These are phyloP conservation scores for Drosophila miranda DNA, from an alignment of 1,140 invertebrate genomes.

Conservation along the genomic window DNA sequence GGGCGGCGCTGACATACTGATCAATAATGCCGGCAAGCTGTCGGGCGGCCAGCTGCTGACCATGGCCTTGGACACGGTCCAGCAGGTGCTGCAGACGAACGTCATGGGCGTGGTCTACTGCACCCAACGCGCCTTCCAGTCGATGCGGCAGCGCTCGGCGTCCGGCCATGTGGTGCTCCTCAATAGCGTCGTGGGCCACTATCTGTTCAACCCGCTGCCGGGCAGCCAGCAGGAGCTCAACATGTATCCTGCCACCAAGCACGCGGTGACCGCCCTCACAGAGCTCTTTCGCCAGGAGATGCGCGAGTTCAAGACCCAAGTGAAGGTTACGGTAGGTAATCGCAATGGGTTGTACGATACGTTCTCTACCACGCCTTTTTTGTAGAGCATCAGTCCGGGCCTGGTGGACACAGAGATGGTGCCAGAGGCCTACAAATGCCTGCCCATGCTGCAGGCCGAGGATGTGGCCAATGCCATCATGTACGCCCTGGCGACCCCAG, in stretches of 20 bases:
- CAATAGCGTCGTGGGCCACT: conserved; percentile 86
- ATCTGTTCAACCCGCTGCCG: conserved; percentile 75
- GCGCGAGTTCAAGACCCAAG: conserved; percentile 83
- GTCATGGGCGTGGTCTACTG: conserved; percentile 87
- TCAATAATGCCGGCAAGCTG: conserved; percentile 89
- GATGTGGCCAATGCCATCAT: conserved; percentile 84
- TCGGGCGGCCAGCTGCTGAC: conserved; percentile 77
- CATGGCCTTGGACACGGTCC: conserved; percentile 79
- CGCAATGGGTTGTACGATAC: neutral
- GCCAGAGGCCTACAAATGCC: conserved; percentile 47
- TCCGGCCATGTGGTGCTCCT: conserved; percentile 89
- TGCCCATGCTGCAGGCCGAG: conserved; percentile 77
- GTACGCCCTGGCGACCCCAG: conserved; percentile 83
- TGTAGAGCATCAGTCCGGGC: conserved; percentile 85
- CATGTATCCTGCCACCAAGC: conserved; percentile 87
- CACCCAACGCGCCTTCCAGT: conserved; percentile 86
- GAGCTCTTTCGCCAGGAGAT: conserved; percentile 87
- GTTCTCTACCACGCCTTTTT: conserved; percentile 6
- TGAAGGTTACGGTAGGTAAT: conserved; percentile 87
- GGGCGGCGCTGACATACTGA: conserved; percentile 86
- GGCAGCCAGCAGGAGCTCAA: conserved; percentile 66
- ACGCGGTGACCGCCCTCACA: conserved; percentile 87
- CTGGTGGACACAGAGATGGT: conserved; percentile 84
- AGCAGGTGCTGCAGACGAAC: conserved; percentile 87
- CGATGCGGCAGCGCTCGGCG: conserved; percentile 85